Conservation (phyloP, 2,797 vertebrate genomes). For the Melanotaenia boesemani region DNA sequence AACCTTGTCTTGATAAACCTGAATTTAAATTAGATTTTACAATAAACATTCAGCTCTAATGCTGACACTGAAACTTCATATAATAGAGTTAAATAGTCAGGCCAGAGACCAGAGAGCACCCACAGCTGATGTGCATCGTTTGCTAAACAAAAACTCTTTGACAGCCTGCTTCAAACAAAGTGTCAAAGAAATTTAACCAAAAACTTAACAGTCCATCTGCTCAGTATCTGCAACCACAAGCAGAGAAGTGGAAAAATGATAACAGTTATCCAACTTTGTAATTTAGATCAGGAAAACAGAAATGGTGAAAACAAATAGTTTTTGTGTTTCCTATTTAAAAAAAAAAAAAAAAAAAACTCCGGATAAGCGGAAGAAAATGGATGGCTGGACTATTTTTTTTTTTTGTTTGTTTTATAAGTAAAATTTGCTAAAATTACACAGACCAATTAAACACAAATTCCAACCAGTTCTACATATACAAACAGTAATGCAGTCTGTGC, state of each 20-base stretch:
- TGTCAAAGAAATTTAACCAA: no score
- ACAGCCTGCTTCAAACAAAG: no score
- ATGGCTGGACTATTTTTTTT: no score
- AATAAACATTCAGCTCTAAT: background rate
- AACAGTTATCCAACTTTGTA: background rate
- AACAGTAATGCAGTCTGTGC: slow-evolving; percentile 23
- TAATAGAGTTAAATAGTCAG: background rate
- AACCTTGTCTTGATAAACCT: background rate
- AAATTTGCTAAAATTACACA: background rate
- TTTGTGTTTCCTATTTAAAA: no score
- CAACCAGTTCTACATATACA: background rate
- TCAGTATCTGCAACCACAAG: background rate
- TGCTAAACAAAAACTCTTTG: no score
- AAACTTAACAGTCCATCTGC: background rate
- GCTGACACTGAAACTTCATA: background rate
- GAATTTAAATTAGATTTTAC: background rate
- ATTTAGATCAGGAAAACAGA: no score
- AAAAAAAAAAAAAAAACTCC: no score
- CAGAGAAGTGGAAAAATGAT: no score
- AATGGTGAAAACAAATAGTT: no score
- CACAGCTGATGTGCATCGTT: no score
- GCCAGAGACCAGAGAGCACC: background rate
- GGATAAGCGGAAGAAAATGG: no score
- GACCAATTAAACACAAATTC: background rate
- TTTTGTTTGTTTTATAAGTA: background rate